Evolutionary conservation across 2,113 vertebrate species (phyloP), one percentile per base, ranked within the genome.

Genomic region (Microtus ochrogaster): DNA sequence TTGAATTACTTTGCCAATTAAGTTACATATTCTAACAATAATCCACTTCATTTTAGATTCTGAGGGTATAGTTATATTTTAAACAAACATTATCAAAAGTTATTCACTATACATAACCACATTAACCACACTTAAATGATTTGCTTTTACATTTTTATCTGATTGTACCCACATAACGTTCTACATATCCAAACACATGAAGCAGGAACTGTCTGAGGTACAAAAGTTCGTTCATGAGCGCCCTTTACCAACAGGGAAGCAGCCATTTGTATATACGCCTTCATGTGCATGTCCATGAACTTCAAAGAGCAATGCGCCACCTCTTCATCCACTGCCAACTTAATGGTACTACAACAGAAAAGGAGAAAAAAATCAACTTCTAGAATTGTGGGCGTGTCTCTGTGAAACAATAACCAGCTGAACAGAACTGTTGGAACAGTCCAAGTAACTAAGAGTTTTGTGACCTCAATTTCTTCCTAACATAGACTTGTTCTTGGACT

Each of bases 271-370:
- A 93, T 91, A 94, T 86, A 96, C 76, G 95, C 97, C 86, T 82
- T 91, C 88, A 61, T 41, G 91, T 94, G 96, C 94, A 97, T 94
- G 94, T 97, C 92, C 94, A 98, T 97, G 97, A 98, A 96, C 98
- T 98, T 98, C 97, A 97, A 97, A 98, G 98, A 98, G 98, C 98
- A 98, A 98, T 97, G 96, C 98, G 96, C 97, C 98, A 97, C 98
- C 97, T 98, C 98, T 98, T 97, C 98, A 79, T 98, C 97, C 97
- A 97, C 90, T 81, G 97, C 1, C 97, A 96, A 74, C 98, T 98
- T 98, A 99, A 97, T 98, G 98, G 97, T 99, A 98, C 98, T 99
- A 98, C 92, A 98, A 99, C 0, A 98, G 97, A 98, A 89, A 98
- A 3, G 36, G 11, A 55, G 93, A 92, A 94, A 96, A 92, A 97